A percentile compares a stretch with the other conserved stretches of the same genome.
phyloP scores from a whole-genome alignment of 2,888 invertebrate genomes.

The Ditula angustiorana region DNA sequence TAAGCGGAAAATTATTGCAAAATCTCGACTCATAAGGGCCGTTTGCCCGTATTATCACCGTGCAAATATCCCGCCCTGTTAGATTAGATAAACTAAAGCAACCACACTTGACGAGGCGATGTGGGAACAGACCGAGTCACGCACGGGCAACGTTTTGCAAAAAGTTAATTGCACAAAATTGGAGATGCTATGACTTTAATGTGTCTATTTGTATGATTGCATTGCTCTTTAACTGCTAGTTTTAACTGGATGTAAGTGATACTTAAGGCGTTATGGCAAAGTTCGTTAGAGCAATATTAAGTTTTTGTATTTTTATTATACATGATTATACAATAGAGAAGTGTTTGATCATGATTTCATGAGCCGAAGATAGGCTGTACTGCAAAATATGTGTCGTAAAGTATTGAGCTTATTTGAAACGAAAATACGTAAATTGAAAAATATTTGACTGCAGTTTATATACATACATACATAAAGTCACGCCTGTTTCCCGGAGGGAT shows the following conservation, averaged over 20 bases:
- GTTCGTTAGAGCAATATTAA: slow-evolving; percentile 21
- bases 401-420: no score
- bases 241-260: slow-evolving; percentile 13
- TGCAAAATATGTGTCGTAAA: not conserved
- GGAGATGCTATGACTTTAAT: slow-evolving; percentile 22
- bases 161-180: slow-evolving; percentile 35
- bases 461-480: no score
- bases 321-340: no score
- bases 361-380: no score
- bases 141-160: slow-evolving; percentile 31
- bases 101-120: slow-evolving; percentile 11
- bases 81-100: slow-evolving; percentile 77
- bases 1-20: slow-evolving; percentile 54
- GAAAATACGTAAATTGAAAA: no score
- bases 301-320: not conserved
- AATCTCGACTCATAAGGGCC: slow-evolving; percentile 71
- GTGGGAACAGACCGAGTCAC: slow-evolving; percentile 30
- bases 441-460: no score
- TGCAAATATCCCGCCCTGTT: slow-evolving; percentile 79
- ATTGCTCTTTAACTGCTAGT: slow-evolving; percentile 19
- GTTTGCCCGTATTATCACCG: slow-evolving; percentile 73
- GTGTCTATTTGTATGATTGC: slow-evolving; percentile 32
- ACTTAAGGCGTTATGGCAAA: slow-evolving; percentile 19
- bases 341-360: no score
- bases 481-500: no score